Base-by-base conservation (phyloP, 2,888 invertebrate genomes). In the Ptilodon capucinus region DNA sequence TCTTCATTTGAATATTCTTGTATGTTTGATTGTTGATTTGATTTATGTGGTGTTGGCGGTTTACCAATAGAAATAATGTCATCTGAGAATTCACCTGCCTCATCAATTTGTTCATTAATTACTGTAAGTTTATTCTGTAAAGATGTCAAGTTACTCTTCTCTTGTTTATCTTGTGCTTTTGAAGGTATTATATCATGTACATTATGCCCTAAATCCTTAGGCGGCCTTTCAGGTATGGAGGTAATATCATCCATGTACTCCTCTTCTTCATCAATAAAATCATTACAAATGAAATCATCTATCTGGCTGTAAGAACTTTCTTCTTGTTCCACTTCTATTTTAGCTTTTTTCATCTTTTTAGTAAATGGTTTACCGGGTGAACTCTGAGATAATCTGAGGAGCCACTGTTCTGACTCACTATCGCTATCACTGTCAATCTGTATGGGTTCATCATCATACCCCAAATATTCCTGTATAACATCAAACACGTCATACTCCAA, bases 321-420 rank as follows among this genome's bases (percentile, higher is more conserved):
- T 59, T 79, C 80, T 41, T 62, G 71, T 30, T 65, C 63, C 6
- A 48, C 41, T 34, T 78, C 71, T 42, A 42, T 23, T 51, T 65
- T 68, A 25, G 53, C 70, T 6, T 64, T 60, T 48, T 62, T 66
- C 17, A 59, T 17, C 19, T 70, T 49, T 63, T 79, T 78, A 34
- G 64, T 67, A 45, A 85, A 81, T 25, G 84, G 80, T 61, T 88
- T 88, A 2, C 80, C 79, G 16, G 87, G 84, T 52, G 90, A 84
- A 56, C 76, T 86, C 69, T 92, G 92, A 2, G 93, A 87, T 34
- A 93, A 88, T 39, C 93, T 89, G 39, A 84, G 67, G 14, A 86
- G 82, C 82, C 93, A 92, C 45, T 91, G 78, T 44, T 91, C 89
- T 43, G 90, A 86, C 60, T 92, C 92, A 71, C 92, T 92, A 42